Conservation (phyloP, 2,888 invertebrate species). For the Strigamia transsilvanica region DNA sequence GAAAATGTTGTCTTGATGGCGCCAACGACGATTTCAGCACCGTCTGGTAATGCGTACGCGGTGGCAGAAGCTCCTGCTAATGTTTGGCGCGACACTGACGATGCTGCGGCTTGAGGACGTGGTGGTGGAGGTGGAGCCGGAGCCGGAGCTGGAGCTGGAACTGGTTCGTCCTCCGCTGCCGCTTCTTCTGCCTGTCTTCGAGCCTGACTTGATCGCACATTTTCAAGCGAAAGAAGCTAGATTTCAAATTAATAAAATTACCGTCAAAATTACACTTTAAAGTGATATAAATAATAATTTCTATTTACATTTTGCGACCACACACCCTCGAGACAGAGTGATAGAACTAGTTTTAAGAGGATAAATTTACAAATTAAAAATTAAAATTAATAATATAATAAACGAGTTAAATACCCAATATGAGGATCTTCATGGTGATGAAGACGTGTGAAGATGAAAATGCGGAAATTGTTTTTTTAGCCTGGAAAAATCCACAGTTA, state of each 20-base stretch:
- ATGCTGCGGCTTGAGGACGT: neutral
- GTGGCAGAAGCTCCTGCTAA: neutral
- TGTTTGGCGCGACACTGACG: neutral
- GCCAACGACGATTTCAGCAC: slow-evolving; percentile 54
- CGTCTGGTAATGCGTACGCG: slow-evolving; percentile 52
- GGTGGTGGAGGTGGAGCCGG: neutral
- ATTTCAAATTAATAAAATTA: too few species aligned
- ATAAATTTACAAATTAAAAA: neutral
- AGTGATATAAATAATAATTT: neutral
- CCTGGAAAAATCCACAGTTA: neutral
- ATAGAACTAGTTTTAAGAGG: neutral
- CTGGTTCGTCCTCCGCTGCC: neutral
- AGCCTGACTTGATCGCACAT: neutral
- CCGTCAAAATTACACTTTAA: neutral
- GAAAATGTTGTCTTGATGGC: slow-evolving; percentile 58
- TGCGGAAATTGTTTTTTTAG: neutral
- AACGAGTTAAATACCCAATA: neutral
- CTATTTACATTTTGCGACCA: slow-evolving; percentile 39
- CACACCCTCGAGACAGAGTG: neutral
- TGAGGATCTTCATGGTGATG: neutral
- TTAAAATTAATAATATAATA: neutral
- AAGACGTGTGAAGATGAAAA: neutral
- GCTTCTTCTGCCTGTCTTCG: slow-evolving; percentile 18
- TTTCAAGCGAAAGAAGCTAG: neutral
- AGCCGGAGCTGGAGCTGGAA: neutral